Evolutionary conservation across 1,140 invertebrate species (phyloP), one percentile per base, ranked within the genome.

Genomic region (Bombus superbus): DNA sequence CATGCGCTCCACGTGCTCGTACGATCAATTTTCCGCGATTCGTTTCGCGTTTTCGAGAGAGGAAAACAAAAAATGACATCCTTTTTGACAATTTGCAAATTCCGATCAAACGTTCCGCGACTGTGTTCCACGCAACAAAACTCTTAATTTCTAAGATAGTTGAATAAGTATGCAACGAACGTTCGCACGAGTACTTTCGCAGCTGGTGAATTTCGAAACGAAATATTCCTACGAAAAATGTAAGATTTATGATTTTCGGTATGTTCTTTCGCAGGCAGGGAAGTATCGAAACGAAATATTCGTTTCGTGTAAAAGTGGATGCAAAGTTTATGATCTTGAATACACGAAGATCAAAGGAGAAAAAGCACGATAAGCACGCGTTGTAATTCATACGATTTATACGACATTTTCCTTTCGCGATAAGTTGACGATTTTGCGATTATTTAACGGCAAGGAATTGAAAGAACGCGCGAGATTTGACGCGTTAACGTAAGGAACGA

Each of bases 91-190:
- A 40, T 77, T 77, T 76, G 38, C 40, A 40, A 11, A 62, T 62
- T 40, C 35, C 74, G 74, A 62, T 32, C n/a, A 18, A 78, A 78
- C 38, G 28, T 25, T 42, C 15, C 76, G 76, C 76, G 59, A 78
- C 18, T 62, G 28, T 59, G 59, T 68, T 38, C 42, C 62, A 68
- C 64, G 78, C 64, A 18, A 42, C 57, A 8, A 28, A 66, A 78
- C 42, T 44, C 22, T n/a, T 78, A 79, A 68, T 68, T 42, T 32
- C 47, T 79, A 79, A 79, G 77, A 25, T 79, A 79, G 42, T 62
- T 28, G 28, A n/a, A 80, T 53, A 69, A 64, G 28, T 80, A 79
- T 53, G 64, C 22, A 15, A 15, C 18, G 15, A 47, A 78, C 2
- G 38, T 40, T 80, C 64, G 64, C 25, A 40, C 78, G 22, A 69